These are phyloP conservation scores for Plutomurus gul DNA, from an alignment of 1,140 invertebrate species.

Conservation along the genomic window DNA sequence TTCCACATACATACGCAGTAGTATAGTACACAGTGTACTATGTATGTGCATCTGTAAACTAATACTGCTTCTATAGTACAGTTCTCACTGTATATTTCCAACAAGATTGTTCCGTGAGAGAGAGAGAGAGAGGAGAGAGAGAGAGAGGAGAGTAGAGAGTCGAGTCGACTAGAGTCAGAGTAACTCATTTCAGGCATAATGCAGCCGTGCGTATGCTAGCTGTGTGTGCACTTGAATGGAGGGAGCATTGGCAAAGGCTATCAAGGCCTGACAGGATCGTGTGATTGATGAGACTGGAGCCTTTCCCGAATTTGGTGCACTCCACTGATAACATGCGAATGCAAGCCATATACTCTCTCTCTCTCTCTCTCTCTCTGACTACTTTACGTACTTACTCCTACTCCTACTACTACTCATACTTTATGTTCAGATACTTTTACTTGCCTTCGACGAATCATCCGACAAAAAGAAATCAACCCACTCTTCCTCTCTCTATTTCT, in stretches of 20 bases:
- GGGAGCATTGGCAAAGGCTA: constrained; percentile 48
- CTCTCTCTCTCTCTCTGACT: background rate
- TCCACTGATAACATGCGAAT: constrained; percentile 51
- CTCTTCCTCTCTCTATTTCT: background rate
- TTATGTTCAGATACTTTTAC: background rate
- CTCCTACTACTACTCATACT: background rate
- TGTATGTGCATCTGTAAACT: too few relatives aligned
- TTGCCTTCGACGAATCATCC: constrained; percentile 30
- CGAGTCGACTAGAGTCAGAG: background rate
- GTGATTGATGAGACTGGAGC: constrained; percentile 52
- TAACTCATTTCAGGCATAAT: constrained; percentile 44
- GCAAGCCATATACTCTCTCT: constrained; percentile 31
- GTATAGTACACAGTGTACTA: too few relatives aligned
- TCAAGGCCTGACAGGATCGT: constrained; percentile 50
- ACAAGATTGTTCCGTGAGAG: background rate
- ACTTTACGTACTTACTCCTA: background rate
- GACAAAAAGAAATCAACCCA: constrained; percentile 45
- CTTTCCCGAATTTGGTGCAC: constrained; percentile 48
- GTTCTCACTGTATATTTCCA: background rate
- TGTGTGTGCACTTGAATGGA: constrained; percentile 39
- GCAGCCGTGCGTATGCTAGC: constrained; percentile 45
- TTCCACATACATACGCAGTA: too few relatives aligned
- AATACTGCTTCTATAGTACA: too few relatives aligned
- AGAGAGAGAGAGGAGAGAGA: constrained; percentile 27
- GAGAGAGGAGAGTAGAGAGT: background rate